These are phyloP conservation scores for Numenius arquata DNA, from an alignment of 2,113 vertebrate species.

Conservation along the genomic window DNA sequence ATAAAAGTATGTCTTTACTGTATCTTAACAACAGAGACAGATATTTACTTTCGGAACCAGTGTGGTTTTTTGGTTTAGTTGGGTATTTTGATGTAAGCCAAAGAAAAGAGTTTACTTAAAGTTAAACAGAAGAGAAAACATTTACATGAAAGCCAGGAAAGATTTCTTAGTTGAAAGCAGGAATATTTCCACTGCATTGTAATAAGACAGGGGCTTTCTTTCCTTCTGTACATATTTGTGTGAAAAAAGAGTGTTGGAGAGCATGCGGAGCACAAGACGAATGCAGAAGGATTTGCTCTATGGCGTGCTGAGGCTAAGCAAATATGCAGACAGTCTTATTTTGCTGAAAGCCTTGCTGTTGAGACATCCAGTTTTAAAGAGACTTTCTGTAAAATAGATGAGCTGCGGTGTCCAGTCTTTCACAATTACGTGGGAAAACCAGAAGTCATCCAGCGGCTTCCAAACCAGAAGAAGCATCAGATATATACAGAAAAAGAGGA, in stretches of 20 bases:
- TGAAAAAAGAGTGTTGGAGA: neutral
- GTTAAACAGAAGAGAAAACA: constrained; percentile 49
- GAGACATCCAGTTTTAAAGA: neutral
- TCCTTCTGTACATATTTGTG: neutral
- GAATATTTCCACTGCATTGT: constrained; percentile 28
- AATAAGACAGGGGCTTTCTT: neutral
- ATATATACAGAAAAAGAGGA: neutral
- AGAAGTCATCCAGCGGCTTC: neutral
- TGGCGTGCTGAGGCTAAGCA: neutral
- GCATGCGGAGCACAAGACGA: neutral
- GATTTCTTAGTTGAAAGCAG: constrained; percentile 21
- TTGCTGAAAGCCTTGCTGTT: neutral
- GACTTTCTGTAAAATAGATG: neutral
- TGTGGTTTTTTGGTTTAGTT: constrained; percentile 3
- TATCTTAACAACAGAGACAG: constrained; percentile 19
- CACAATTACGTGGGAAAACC: neutral
- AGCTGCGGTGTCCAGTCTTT: neutral
- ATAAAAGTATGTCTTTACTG: constrained; percentile 2
- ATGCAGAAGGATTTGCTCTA: neutral
- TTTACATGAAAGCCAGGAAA: constrained; percentile 35
- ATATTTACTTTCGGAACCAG: constrained; percentile 41
- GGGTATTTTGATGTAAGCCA: constrained; percentile 26
- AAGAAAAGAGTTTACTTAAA: constrained; percentile 59
- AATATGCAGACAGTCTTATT: neutral
- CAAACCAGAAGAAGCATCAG: neutral